These are phyloP conservation scores for Stigmatopora nigra DNA, from an alignment of 2,113 vertebrate species.

Conservation along the genomic window DNA sequence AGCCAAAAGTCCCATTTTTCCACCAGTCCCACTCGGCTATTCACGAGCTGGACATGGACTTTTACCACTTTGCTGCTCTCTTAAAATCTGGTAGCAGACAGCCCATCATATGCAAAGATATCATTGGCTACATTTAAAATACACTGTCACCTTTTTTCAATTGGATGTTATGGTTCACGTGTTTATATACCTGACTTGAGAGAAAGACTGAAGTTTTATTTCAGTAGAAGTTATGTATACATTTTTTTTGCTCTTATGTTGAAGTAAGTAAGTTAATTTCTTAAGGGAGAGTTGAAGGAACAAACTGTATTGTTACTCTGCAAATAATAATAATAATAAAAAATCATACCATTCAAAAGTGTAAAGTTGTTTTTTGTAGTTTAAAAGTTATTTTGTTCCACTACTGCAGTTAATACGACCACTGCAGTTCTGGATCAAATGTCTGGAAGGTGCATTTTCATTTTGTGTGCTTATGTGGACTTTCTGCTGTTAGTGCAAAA, in stretches of 20 bases:
- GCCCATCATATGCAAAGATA: constrained; percentile 91
- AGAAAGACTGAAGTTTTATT: constrained; percentile 44
- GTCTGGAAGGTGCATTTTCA: neutral
- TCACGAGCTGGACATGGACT: constrained; percentile 76
- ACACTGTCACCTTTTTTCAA: constrained; percentile 51
- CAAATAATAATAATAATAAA: neutral
- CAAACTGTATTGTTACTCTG: neutral
- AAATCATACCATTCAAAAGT: neutral
- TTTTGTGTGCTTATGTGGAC: too few relatives aligned
- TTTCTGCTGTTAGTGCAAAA: neutral
- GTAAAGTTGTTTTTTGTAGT: neutral
- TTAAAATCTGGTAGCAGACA: constrained; percentile 91
- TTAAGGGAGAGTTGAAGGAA: neutral
- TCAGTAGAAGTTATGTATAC: neutral
- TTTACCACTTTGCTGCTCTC: constrained; percentile 79
- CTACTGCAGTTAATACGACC: neutral
- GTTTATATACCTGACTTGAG: constrained; percentile 28
- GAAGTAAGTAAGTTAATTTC: neutral
- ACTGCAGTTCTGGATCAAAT: neutral
- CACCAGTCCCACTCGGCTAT: constrained; percentile 82
- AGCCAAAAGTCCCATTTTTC: constrained; percentile 78
- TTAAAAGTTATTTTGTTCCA: neutral
- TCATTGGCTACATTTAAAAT: constrained; percentile 83
- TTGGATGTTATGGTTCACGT: constrained; percentile 23
- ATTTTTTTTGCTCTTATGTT: neutral